A percentile compares a stretch with the other conserved stretches of the same genome.
phyloP scores from a whole-genome alignment of 1,140 invertebrate genomes.

The Mactra quadrangularis region DNA sequence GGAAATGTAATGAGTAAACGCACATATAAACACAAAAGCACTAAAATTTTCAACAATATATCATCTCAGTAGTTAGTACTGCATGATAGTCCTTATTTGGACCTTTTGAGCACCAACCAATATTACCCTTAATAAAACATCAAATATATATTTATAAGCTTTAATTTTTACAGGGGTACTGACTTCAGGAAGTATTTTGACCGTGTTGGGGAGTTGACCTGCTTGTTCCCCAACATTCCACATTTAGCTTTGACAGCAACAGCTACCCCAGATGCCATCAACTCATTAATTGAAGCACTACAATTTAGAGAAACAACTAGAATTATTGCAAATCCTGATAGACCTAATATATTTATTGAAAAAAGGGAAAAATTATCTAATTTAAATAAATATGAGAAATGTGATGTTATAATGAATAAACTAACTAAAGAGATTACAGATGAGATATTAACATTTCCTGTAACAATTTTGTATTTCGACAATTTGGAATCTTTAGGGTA shows the following conservation, averaged over 20 bases:
- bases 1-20: too few relatives aligned
- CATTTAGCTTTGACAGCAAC: slow-evolving; percentile 63
- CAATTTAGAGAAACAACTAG: slow-evolving; percentile 6
- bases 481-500: slow-evolving; percentile 66
- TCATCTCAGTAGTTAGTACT: too few relatives aligned
- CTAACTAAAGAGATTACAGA: slow-evolving; percentile 23
- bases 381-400: slow-evolving; percentile 61
- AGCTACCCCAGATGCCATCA: slow-evolving; percentile 22
- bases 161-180: slow-evolving; percentile 60
- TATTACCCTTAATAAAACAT: too few relatives aligned
- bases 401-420: slow-evolving; percentile 39
- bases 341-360: slow-evolving; percentile 47
- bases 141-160: too few relatives aligned
- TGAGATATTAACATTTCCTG: slow-evolving; percentile 36
- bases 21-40: too few relatives aligned
- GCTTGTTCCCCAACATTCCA: slow-evolving; percentile 33
- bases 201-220: slow-evolving; percentile 55
- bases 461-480: slow-evolving; percentile 62
- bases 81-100: too few relatives aligned
- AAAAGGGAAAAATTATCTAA: slow-evolving; percentile 38
- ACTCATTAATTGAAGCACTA: slow-evolving; percentile 24
- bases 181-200: slow-evolving; percentile 58
- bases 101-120: too few relatives aligned
- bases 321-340: slow-evolving; percentile 32
- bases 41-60: too few relatives aligned